Evolutionary conservation across 2,113 vertebrate species (phyloP), one percentile per base, ranked within the genome.

Genomic region (Paraplagusia blochii): DNA sequence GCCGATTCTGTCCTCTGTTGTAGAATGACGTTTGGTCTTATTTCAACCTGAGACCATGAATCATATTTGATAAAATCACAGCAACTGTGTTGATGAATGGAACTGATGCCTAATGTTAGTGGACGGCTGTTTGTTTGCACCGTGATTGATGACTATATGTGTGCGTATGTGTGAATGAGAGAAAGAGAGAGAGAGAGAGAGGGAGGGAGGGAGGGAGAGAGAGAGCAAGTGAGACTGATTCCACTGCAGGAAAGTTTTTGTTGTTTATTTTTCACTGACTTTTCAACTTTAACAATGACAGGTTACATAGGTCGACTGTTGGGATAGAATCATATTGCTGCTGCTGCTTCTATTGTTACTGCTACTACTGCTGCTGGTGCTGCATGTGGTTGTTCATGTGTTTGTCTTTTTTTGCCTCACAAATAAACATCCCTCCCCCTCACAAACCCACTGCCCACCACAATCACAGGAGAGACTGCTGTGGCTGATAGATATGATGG

Each of bases 401-500:
- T 29, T 29, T 29, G 22, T 29, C 22, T 29, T 35, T 40, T 44
- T 38, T 48, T 36, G 42, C 17, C 5, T 46, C 43, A 17, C 9
- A 62, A 63, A 11, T 11, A 45, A 13, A 17, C 17, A 17, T 7
- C 18, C 33, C 40, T 44, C 22, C 35, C 47, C 46, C 36, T 9
- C 36, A 3, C 36, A 11, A 7, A 5, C 35, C 35, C 39, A 47
- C 46, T 36, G 47, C 44, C 45, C 22, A 3, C 53, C 42, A 22
- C 9, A 65, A 45, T 43, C 50, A 14, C 87, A 98, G 95, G 95
- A 99, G 83, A 91, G 95, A 50, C 93, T 99, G 74, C 90, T 99
- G 69, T 99, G 95, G 95, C 92, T 99, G 48, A 95, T 99, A 91
- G 96, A 98, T 91, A 93, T 99, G 89, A 98, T 98, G 95, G 96